Evolutionary conservation across 2,113 vertebrate genomes (phyloP).

Genomic region (Ahaetulla prasina): DNA sequence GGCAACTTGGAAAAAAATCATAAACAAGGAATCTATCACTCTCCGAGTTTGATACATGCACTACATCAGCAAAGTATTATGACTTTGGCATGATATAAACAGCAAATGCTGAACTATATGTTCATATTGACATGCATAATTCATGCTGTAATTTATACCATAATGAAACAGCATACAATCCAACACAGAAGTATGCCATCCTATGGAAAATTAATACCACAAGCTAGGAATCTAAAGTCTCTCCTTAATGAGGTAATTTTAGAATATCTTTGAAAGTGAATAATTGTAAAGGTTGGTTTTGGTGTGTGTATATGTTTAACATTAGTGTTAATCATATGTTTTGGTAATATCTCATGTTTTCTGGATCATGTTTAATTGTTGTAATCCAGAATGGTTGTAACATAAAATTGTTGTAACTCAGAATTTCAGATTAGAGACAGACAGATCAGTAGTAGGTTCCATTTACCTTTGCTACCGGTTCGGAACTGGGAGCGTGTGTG

Average conservation of each 20-base stretch:
- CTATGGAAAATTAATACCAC: not conserved
- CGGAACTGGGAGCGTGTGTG: no score
- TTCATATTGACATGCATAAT: not conserved
- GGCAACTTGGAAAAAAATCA: not conserved
- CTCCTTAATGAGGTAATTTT: not conserved
- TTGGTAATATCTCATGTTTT: no score
- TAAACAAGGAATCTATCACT: constrained; percentile 10
- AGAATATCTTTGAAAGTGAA: not conserved
- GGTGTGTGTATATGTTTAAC: not conserved
- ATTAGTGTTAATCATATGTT: not conserved
- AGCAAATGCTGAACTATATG: not conserved
- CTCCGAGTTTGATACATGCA: not conserved
- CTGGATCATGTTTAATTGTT: no score
- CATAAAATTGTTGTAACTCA: no score
- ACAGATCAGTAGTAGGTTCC: no score
- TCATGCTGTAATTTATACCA: not conserved
- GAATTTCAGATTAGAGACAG: no score
- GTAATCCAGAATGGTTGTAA: no score
- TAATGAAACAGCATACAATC: not conserved
- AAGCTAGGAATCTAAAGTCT: no score
- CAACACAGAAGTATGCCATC: not conserved
- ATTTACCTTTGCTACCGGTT: no score
- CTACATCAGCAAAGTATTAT: not conserved
- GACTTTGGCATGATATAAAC: not conserved
- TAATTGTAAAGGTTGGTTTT: not conserved